phyloP scores from a whole-genome alignment of 2,797 vertebrate species.

The Sparidentex hasta region DNA sequence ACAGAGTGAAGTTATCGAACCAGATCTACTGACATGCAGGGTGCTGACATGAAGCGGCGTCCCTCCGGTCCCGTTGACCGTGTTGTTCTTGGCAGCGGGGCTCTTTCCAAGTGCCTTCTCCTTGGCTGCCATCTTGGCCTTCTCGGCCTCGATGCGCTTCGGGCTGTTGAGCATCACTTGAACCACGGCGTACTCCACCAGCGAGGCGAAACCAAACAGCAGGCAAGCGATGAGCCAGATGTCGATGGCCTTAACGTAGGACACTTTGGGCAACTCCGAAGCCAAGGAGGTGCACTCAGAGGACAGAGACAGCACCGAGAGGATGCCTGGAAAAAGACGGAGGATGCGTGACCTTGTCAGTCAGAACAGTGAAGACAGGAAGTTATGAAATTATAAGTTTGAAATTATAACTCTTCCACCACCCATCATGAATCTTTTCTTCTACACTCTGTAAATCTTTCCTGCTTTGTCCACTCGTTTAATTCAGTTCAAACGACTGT shows the following conservation, averaged over 20 bases:
- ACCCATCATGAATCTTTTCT: background rate
- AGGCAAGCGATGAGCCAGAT: conserved; percentile 99
- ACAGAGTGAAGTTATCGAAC: conserved; percentile 14
- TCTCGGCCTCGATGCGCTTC: conserved; percentile 95
- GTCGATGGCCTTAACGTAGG: conserved; percentile 98
- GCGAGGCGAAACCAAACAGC: conserved; percentile 97
- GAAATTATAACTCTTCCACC: background rate
- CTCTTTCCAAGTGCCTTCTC: conserved; percentile 92
- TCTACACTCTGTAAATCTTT: no score
- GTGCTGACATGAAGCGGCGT: conserved; percentile 98
- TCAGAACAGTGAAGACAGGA: background rate
- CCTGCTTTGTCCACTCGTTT: background rate
- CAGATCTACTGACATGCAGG: conserved; percentile 74
- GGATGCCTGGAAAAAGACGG: conserved; percentile 89
- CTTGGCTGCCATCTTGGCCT: conserved; percentile 93
- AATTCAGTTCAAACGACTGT: background rate
- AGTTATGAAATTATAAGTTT: no score
- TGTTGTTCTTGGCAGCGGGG: conserved; percentile 89
- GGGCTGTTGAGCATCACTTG: conserved; percentile 99
- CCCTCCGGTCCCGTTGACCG: conserved; percentile 93
- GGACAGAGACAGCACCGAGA: conserved; percentile 97
- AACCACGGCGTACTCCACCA: conserved; percentile 98
- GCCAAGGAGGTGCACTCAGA: conserved; percentile 98
- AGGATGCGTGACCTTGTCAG: conserved; percentile 37
- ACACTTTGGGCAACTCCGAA: conserved; percentile 97